Evolutionary conservation across 2,113 vertebrate genomes (phyloP).

Genomic region (Gallinago undulata): DNA sequence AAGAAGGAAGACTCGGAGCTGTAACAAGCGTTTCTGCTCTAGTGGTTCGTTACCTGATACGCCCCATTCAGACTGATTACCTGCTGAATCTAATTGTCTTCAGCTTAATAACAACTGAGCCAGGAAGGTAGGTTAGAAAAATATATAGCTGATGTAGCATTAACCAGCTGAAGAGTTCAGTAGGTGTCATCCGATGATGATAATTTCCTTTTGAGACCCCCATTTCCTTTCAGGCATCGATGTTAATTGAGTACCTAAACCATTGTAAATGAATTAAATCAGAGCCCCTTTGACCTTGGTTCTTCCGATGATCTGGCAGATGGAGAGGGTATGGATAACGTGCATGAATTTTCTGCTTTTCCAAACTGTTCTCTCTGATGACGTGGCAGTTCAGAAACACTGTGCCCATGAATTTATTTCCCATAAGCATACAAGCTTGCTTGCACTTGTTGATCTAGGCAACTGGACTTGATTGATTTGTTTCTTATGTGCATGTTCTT

Average conservation of each 20-base stretch:
- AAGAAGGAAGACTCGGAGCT: not conserved
- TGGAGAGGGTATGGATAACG: not conserved
- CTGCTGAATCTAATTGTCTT: not conserved
- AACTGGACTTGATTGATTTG: not conserved
- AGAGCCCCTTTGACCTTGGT: not conserved
- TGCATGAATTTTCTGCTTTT: not conserved
- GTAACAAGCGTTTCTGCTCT: not conserved
- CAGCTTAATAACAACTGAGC: not conserved
- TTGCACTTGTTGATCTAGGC: not conserved
- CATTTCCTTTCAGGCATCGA: not conserved
- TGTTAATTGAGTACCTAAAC: not conserved
- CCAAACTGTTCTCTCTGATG: not conserved
- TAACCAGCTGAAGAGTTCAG: not conserved
- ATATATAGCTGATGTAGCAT: not conserved
- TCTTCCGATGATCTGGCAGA: not conserved
- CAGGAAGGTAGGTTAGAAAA: not conserved
- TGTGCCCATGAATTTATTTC: not conserved
- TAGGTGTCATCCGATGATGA: not conserved
- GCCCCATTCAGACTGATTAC: not conserved
- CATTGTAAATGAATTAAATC: not conserved
- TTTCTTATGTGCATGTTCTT: not conserved
- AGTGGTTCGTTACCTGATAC: not conserved
- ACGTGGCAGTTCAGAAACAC: not conserved
- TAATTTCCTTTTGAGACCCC: not conserved
- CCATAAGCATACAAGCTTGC: not conserved